phyloP scores from a whole-genome alignment of 2,797 vertebrate genomes.

The Stomatorhinus walkeri region DNA sequence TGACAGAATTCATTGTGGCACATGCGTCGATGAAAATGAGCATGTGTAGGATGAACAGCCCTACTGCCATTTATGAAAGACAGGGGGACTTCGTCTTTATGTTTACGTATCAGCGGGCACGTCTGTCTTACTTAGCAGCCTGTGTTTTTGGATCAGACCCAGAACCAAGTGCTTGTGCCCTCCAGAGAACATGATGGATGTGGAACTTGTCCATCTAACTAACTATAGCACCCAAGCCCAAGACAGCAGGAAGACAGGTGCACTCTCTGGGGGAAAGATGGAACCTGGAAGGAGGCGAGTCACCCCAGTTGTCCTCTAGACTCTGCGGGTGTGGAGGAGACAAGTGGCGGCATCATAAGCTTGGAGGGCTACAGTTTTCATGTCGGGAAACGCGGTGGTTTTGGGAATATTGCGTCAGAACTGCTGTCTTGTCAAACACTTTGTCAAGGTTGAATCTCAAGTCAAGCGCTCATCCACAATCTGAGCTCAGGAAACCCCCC shows the following conservation, averaged over 20 bases:
- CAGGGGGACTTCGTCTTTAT: background rate
- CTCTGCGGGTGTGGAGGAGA: background rate
- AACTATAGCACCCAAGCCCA: constrained; percentile 17
- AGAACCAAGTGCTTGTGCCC: constrained; percentile 3
- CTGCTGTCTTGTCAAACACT: background rate
- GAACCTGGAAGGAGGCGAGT: constrained; percentile 3
- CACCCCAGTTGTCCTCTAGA: background rate
- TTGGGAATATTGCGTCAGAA: background rate
- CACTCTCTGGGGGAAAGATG: background rate
- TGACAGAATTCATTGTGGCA: background rate
- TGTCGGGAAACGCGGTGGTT: background rate
- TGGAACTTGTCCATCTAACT: constrained; percentile 1
- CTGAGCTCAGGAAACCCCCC: background rate
- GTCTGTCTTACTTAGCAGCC: background rate
- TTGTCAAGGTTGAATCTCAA: background rate
- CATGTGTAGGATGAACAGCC: background rate
- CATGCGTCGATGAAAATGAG: background rate
- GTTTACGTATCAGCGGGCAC: background rate
- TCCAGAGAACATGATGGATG: constrained; percentile 11
- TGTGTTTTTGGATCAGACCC: background rate
- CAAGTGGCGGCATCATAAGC: background rate
- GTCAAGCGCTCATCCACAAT: background rate
- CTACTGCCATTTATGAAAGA: background rate
- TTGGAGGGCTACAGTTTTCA: background rate
- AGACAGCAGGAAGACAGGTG: constrained; percentile 12